phyloP scores from a whole-genome alignment of 2,797 vertebrate genomes.

The Morus bassanus region DNA sequence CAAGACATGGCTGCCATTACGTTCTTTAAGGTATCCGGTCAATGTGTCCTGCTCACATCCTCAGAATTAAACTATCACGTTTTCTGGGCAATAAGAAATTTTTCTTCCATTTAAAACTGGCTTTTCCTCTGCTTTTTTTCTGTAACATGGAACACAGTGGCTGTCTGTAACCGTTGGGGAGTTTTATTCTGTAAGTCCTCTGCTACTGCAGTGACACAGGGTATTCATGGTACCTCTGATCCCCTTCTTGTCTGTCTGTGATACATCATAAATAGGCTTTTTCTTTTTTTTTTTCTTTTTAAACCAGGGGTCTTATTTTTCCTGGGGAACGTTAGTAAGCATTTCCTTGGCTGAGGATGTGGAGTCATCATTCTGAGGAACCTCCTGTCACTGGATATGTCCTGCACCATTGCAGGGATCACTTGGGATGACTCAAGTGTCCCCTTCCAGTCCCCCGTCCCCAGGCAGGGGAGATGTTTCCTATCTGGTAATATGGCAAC shows the following conservation, averaged over 20 bases:
- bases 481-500: not conserved
- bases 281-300: not conserved
- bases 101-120: not conserved
- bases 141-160: not conserved
- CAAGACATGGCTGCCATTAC: not conserved
- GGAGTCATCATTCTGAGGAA: not conserved
- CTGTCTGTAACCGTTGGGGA: not conserved
- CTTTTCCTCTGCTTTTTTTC: not conserved
- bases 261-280: not conserved
- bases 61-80: not conserved
- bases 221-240: not conserved
- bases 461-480: not conserved
- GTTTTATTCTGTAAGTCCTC: not conserved
- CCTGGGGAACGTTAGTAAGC: not conserved
- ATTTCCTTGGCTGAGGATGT: not conserved
- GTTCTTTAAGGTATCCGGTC: not conserved
- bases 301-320: not conserved
- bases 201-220: not conserved
- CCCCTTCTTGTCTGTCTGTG: not conserved
- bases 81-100: not conserved
- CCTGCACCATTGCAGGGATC: not conserved
- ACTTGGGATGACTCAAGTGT: not conserved
- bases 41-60: not conserved
- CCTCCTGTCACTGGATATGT: not conserved
- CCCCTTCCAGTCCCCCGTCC: not conserved